Percentiles rank a stretch among this genome's conserved stretches.
These are phyloP conservation scores for Drosophila subpulchrella DNA, from an alignment of 1,140 invertebrate species.

Conservation along the genomic window DNA sequence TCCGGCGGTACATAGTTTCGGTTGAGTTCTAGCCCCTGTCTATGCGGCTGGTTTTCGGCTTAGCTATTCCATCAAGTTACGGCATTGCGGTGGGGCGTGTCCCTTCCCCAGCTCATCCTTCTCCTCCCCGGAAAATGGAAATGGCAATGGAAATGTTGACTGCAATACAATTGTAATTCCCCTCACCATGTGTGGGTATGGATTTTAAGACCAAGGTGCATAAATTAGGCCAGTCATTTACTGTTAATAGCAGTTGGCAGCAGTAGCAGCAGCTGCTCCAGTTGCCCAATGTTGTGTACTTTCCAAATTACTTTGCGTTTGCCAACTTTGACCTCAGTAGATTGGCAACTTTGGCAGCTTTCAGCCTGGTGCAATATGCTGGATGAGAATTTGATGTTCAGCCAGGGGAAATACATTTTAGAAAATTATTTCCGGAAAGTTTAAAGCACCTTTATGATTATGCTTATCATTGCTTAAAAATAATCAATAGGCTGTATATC, in stretches of 20 bases:
- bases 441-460: no score
- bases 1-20: constrained; percentile 16
- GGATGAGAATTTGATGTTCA: background rate
- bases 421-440: background rate
- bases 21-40: constrained; percentile 21
- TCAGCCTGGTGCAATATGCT: background rate
- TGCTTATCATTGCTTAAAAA: no score
- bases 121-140: constrained; percentile 26
- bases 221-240: constrained; percentile 79
- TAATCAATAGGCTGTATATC: no score
- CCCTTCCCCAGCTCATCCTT: constrained; percentile 10
- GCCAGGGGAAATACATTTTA: background rate
- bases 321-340: constrained; percentile 32
- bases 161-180: constrained; percentile 51
- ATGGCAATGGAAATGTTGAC: constrained; percentile 55
- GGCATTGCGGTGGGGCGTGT: constrained; percentile 73
- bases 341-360: constrained; percentile 19
- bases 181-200: constrained; percentile 7
- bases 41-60: constrained; percentile 19
- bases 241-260: constrained; percentile 68
- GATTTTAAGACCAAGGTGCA: constrained; percentile 47
- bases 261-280: constrained; percentile 37
- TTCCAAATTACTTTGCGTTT: constrained; percentile 61
- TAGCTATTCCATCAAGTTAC: constrained; percentile 77
- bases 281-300: constrained; percentile 56